Conservation (phyloP, 2,113 vertebrate species). For the Aythya baeri region DNA sequence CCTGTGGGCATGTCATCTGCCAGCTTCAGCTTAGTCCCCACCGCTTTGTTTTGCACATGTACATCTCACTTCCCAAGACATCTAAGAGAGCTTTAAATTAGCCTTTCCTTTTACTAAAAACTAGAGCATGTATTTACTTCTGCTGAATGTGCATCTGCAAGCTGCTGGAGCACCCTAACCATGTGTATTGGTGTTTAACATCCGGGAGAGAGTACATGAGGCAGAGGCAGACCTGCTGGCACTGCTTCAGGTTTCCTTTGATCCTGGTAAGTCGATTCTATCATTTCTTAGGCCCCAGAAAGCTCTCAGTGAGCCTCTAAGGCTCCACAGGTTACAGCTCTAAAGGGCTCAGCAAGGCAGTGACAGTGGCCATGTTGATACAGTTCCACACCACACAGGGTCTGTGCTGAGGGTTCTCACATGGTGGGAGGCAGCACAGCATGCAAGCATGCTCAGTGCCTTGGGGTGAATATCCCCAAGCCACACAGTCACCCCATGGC, state of each 20-base stretch:
- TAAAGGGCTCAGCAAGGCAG: background rate
- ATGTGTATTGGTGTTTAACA: background rate
- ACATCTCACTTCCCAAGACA: background rate
- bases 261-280: background rate
- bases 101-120: background rate
- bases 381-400: too few relatives aligned
- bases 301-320: background rate
- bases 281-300: background rate
- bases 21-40: background rate
- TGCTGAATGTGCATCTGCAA: background rate
- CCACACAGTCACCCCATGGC: accelerated
- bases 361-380: background rate
- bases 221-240: background rate
- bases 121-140: background rate
- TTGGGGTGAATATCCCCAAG: accelerated
- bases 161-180: background rate
- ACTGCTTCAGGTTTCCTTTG: background rate
- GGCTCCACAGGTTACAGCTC: background rate
- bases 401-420: background rate
- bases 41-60: background rate
- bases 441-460: background rate
- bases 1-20: accelerated
- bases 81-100: background rate
- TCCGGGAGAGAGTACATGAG: background rate
- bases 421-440: accelerated